Base-by-base conservation (phyloP, 2,113 vertebrate genomes). In the Conger conger region DNA sequence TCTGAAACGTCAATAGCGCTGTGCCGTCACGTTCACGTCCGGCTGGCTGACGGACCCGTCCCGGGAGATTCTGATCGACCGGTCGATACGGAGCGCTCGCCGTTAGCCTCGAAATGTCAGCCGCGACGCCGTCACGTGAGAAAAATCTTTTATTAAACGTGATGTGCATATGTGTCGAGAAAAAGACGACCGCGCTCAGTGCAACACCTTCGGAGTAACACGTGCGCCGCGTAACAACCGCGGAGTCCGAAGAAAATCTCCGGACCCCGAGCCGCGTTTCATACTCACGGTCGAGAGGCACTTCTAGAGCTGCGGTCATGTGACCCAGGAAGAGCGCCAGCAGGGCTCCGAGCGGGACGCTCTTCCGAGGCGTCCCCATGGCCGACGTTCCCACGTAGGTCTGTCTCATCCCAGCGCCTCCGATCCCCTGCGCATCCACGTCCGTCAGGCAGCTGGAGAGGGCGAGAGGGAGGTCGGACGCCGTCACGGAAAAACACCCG, bases 241-340 rank as follows among this genome's bases (percentile, higher is more conserved):
- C n/a, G n/a, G n/a, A n/a, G n/a, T n/a, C n/a, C n/a, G n/a, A n/a
- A n/a, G n/a, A n/a, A n/a, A n/a, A n/a, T n/a, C n/a, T n/a, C n/a
- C n/a, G n/a, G n/a, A n/a, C n/a, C n/a, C n/a, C n/a, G 40, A 42
- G 40, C 40, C 40, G 8, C 40, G 9, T 50, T 11, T 13, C 7
- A 87, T 93, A 96, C 98, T 99, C 95, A 99, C 98, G 94, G 93
- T 99, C 98, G 88, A 99, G 98, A 93, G 98, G 98, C 89, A 99
- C 98, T 88, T 99, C 98, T 91, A 99, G 90, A 5, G 96, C 96
- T 87, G 94, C 92, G 86, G 96, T 93, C 91, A 96, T 86, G 91
- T 97, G 96, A 94, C 96, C 95, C 89, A 97, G 88, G 90, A 97
- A 90, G 84, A 97, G 87, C 90, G 97, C 45, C 84, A 98, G 89